A percentile compares a stretch with the other conserved stretches of the same genome.
Evolutionary conservation across 1,140 invertebrate species (phyloP).

Genomic region (Oedothorax gibbosus): DNA sequence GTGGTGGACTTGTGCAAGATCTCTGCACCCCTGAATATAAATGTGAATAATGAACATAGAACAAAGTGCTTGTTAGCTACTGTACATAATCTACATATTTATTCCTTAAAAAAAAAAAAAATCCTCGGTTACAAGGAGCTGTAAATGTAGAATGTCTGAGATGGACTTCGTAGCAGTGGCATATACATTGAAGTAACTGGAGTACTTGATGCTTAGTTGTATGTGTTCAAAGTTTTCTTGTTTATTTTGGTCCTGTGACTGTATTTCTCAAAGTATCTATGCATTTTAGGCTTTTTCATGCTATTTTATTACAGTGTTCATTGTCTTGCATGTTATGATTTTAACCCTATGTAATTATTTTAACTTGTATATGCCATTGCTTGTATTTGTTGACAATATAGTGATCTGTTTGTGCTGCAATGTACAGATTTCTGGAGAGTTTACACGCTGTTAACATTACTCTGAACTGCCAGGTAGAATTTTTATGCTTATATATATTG

Average conservation of each 20-base stretch:
- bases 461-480: slow-evolving; percentile 51
- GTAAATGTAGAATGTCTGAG: slow-evolving; percentile 44
- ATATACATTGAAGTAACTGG: slow-evolving; percentile 36
- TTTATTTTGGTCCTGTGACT: background rate
- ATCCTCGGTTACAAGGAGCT: slow-evolving; percentile 12
- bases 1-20: slow-evolving; percentile 28
- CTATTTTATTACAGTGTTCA: background rate
- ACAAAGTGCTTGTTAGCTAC: slow-evolving; percentile 56
- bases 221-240: background rate
- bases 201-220: background rate
- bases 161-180: slow-evolving; percentile 26
- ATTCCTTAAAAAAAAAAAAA: slow-evolving; percentile 46
- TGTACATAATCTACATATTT: slow-evolving; percentile 54
- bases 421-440: slow-evolving; percentile 48
- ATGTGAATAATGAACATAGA: slow-evolving; percentile 57
- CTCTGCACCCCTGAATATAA: slow-evolving; percentile 22
- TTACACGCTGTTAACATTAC: slow-evolving; percentile 45
- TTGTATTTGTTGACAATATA: slow-evolving; percentile 44
- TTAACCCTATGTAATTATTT: slow-evolving; percentile 25
- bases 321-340: slow-evolving; percentile 15
- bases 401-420: slow-evolving; percentile 29
- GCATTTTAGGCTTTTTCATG: background rate
- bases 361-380: slow-evolving; percentile 42
- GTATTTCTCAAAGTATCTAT: background rate
- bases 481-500: slow-evolving; percentile 50